phyloP scores from a whole-genome alignment of 2,113 vertebrate species.

The Brachypodius melanocephalos region DNA sequence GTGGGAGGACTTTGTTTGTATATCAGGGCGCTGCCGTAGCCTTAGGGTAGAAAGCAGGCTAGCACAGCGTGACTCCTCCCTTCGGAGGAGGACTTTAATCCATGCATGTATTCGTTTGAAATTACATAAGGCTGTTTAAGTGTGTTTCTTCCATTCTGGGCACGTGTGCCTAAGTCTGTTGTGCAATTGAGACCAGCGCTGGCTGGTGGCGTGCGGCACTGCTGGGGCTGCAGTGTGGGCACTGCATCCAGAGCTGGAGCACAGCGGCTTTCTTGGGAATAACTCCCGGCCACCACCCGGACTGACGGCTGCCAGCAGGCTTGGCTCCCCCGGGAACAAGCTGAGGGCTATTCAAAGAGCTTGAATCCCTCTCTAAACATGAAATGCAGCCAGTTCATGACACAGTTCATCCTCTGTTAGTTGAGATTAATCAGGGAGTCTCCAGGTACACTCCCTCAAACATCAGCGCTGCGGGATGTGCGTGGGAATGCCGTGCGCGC shows the following conservation, averaged over 20 bases:
- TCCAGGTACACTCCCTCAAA: neutral
- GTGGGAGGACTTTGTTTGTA: neutral
- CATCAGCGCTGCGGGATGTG: accelerated
- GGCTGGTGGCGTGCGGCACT: accelerated
- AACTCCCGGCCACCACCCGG: accelerated
- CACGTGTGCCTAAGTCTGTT: neutral
- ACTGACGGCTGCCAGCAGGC: accelerated
- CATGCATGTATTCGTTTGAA: neutral
- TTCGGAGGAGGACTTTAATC: neutral
- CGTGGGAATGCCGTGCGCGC: neutral
- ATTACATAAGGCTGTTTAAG: neutral
- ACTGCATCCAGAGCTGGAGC: accelerated
- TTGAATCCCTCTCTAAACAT: neutral
- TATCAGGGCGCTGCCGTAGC: neutral
- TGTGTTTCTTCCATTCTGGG: neutral
- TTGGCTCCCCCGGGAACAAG: accelerated
- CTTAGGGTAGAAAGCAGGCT: neutral
- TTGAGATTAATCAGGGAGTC: neutral
- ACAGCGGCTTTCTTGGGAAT: neutral
- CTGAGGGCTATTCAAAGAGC: neutral
- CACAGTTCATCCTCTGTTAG: neutral
- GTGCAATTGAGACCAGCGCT: neutral
- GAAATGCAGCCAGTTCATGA: neutral
- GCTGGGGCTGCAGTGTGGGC: neutral
- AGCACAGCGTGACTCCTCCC: neutral